These are phyloP conservation scores for Poeciliopsis occidentalis DNA, from an alignment of 2,113 vertebrate species.

Conservation along the genomic window DNA sequence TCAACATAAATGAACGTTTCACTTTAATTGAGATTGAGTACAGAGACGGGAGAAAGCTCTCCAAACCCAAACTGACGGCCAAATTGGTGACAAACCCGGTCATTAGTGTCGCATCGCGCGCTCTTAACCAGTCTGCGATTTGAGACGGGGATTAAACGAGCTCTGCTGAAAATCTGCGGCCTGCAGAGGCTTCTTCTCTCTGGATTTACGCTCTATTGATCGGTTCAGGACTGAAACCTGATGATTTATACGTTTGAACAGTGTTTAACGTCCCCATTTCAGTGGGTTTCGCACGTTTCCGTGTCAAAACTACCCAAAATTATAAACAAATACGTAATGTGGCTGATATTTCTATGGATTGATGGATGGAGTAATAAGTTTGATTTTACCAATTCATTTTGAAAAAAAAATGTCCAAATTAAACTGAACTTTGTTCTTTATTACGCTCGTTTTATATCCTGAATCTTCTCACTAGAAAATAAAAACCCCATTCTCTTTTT, in stretches of 20 bases:
- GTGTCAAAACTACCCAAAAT: background rate
- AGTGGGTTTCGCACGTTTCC: background rate
- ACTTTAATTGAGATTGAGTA: conserved; percentile 16
- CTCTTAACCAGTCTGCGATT: background rate
- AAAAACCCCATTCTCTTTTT: too few species aligned
- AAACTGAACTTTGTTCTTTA: too few species aligned
- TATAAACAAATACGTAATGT: background rate
- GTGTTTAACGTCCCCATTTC: background rate
- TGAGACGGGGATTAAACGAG: conserved; percentile 2
- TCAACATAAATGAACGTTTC: conserved; percentile 12
- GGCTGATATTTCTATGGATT: too few species aligned
- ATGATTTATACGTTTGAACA: background rate
- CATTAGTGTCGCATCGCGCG: conserved; percentile 1
- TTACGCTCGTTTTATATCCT: too few species aligned
- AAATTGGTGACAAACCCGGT: background rate
- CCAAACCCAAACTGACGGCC: background rate
- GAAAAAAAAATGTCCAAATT: too few species aligned
- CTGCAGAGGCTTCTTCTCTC: background rate
- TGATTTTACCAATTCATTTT: too few species aligned
- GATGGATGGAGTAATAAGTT: too few species aligned
- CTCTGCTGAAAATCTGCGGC: conserved; percentile 6
- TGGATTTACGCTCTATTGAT: background rate
- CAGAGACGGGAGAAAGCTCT: background rate
- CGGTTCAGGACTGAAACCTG: background rate
- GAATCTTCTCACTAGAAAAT: too few species aligned